Evolutionary conservation across 1,140 invertebrate species (phyloP), one percentile per base, ranked within the genome.

Genomic region (Heliconius nattereri): DNA sequence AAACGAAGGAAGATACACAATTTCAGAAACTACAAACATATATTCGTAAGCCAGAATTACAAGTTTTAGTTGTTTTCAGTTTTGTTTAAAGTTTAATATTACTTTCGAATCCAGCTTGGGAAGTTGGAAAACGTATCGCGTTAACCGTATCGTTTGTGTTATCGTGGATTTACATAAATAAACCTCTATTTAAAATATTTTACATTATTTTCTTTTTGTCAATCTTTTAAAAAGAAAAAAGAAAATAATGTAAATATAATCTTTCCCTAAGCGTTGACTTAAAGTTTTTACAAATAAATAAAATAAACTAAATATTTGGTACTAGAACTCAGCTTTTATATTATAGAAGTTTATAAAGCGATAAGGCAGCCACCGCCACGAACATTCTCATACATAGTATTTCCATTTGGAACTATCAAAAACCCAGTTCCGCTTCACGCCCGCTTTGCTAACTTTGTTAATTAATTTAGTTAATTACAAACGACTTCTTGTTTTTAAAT

Each of bases 101-200:
- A 66, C 23, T 66, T 66, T 66, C n/a, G 57, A 66, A 66, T 66
- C 23, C 57, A 26, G 57, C 57, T 66, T 66, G 7, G n/a, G 23
- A 66, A 66, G 57, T 66, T 66, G 26, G 0, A 29, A 66, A 29
- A 66, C 29, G 23, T 66, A 26, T 66, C 23, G 54, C 54, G 57
- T 66, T 66, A 66, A 66, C 57, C 23, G 23, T 66, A 66, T 26
- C 57, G 57, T 66, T 66, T 29, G 57, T 66, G 57, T 16, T 66
- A 26, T 66, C 57, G 23, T 26, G 57, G 29, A 66, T 66, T 26
- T 66, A 66, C 23, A 26, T 29, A 66, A 7, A 57, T 57, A 57
- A 8, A 23, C 19, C 7, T 20, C 16, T 5, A 16, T 52, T 1
- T 52, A 19, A 19, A n/a, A n/a, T n/a, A n/a, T n/a, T n/a, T n/a